phyloP scores from a whole-genome alignment of 1,140 invertebrate genomes.

The Carposina sasakii region DNA sequence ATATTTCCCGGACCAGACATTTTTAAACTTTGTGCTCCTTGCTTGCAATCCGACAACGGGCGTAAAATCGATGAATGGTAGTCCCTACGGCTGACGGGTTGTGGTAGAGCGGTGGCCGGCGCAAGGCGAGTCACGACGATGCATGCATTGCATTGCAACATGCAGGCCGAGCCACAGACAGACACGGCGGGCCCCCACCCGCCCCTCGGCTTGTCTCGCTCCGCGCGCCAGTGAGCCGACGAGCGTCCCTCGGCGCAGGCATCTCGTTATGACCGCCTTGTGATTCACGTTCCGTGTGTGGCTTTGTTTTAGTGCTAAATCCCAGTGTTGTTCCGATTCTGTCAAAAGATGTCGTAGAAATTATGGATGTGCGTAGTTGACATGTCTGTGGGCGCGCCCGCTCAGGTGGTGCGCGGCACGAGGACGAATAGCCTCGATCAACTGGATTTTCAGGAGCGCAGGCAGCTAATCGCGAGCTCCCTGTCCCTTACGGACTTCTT shows the following conservation, averaged over 20 bases:
- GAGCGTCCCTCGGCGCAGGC: constrained; percentile 62
- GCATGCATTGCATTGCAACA: constrained; percentile 58
- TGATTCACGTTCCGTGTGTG: constrained; percentile 43
- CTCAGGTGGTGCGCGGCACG: constrained; percentile 63
- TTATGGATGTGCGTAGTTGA: constrained; percentile 68
- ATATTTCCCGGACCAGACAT: too few relatives aligned
- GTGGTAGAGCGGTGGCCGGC: constrained; percentile 18
- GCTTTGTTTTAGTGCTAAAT: constrained; percentile 53
- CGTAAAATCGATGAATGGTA: not conserved
- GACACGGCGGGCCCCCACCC: constrained; percentile 53
- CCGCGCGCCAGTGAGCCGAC: constrained; percentile 59
- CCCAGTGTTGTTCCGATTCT: constrained; percentile 47
- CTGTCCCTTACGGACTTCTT: constrained; percentile 89
- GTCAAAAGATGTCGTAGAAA: constrained; percentile 47
- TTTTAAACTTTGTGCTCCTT: too few relatives aligned
- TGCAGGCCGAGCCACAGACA: constrained; percentile 47
- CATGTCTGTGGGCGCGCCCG: constrained; percentile 67
- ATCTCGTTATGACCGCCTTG: constrained; percentile 33
- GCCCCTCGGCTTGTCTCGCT: constrained; percentile 30
- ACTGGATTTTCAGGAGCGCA: constrained; percentile 92
- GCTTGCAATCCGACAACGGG: not conserved
- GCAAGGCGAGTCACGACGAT: constrained; percentile 41
- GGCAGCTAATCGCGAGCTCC: constrained; percentile 89
- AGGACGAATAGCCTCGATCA: constrained; percentile 90
- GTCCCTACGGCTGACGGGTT: constrained; percentile 20